A percentile compares a stretch with the other conserved stretches of the same genome.
phyloP scores from a whole-genome alignment of 2,888 invertebrate genomes.

The Protophormia terraenovae region DNA sequence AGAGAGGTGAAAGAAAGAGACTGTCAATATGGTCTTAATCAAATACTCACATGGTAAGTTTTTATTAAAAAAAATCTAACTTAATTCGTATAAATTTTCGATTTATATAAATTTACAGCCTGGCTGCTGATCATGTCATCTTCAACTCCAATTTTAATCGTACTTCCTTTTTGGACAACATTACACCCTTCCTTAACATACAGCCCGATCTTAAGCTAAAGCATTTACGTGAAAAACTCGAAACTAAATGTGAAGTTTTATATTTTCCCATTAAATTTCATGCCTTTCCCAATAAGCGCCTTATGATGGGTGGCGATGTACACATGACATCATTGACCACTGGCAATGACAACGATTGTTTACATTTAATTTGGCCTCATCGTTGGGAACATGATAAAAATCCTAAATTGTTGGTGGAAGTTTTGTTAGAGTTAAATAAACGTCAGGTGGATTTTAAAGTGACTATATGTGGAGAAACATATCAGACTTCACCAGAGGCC shows the following conservation, averaged over 20 bases:
- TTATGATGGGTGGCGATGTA: constrained; percentile 71
- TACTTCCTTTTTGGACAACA: constrained; percentile 85
- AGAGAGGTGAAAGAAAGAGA: constrained; percentile 86
- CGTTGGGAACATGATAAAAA: constrained; percentile 91
- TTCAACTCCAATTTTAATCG: constrained; percentile 88
- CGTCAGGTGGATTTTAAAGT: constrained; percentile 83
- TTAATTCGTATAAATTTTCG: not conserved
- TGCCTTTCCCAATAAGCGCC: constrained; percentile 77
- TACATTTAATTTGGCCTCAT: constrained; percentile 89
- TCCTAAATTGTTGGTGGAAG: constrained; percentile 85
- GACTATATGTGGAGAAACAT: constrained; percentile 85
- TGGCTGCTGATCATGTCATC: constrained; percentile 86
- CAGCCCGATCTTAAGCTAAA: constrained; percentile 86
- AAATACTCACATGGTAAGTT: constrained; percentile 86
- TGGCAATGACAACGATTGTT: constrained; percentile 71
- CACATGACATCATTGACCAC: constrained; percentile 69
- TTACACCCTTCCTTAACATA: constrained; percentile 84
- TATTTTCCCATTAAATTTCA: constrained; percentile 84
- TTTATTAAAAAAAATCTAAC: not conserved
- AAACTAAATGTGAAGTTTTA: constrained; percentile 84
- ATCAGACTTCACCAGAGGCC: constrained; percentile 84
- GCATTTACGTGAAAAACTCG: constrained; percentile 82
- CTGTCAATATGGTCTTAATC: constrained; percentile 89
- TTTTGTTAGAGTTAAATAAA: constrained; percentile 82
- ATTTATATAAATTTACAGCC: constrained; percentile 80